Evolutionary conservation across 2,113 vertebrate species (phyloP).

Genomic region (Tetrax tetrax): DNA sequence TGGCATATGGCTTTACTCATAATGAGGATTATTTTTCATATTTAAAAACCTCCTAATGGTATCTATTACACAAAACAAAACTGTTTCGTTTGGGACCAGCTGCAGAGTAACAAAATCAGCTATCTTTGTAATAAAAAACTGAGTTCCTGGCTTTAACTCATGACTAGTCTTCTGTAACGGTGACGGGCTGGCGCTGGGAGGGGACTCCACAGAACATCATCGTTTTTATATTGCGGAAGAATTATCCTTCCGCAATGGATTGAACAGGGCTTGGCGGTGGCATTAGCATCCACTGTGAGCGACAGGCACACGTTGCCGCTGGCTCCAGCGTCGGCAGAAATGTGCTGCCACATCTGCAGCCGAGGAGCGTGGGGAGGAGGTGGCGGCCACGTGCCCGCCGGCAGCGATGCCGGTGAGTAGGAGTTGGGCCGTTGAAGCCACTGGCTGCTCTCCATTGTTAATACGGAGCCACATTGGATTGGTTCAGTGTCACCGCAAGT

Average conservation of each 20-base stretch:
- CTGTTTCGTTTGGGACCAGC: not conserved
- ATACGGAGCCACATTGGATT: fast-evolving
- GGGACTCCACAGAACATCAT: not conserved
- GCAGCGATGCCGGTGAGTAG: not conserved
- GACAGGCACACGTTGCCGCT: fast-evolving
- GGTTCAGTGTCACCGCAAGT: not conserved
- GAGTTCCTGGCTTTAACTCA: not conserved
- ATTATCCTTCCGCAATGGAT: slow-evolving; percentile 16
- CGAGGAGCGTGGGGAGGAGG: not conserved
- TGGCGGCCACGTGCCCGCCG: fast-evolving
- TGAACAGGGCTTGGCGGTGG: slow-evolving; percentile 9
- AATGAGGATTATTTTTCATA: too few relatives aligned
- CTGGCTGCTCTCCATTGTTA: not conserved
- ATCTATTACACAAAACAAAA: fast-evolving
- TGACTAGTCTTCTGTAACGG: not conserved
- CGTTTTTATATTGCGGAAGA: slow-evolving; percentile 16
- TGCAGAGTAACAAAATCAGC: not conserved
- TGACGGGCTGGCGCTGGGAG: slow-evolving; percentile 36
- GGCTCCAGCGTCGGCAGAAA: not conserved
- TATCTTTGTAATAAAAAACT: fast-evolving
- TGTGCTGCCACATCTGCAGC: too few relatives aligned
- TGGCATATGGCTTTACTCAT: not conserved
- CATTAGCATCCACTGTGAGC: not conserved
- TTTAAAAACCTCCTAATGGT: not conserved
- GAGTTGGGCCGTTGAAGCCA: fast-evolving